Conservation (phyloP, 92 coral and sea anemone genomes). For the Chrysogorgia sp. region DNA sequence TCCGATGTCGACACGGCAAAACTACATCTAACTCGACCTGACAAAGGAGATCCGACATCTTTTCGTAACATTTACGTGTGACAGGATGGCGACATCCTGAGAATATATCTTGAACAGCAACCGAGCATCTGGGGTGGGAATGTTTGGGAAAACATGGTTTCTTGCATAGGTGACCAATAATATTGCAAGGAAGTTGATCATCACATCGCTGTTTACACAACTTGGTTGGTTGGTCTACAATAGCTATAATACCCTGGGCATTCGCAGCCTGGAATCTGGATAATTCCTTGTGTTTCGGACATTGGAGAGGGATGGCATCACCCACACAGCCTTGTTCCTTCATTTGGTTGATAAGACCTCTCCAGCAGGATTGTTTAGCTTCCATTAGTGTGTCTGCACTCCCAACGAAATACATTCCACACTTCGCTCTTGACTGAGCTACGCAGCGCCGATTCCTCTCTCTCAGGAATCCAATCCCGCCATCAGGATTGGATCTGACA, state of each 20-base stretch:
- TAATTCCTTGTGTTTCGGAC: constrained; percentile 20
- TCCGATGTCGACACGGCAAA: constrained; percentile 2
- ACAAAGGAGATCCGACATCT: constrained; percentile 9
- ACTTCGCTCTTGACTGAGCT: constrained; percentile 11
- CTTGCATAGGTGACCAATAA: too few relatives aligned
- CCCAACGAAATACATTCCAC: constrained; percentile 15
- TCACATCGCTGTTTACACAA: too few relatives aligned
- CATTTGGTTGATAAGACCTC: constrained; percentile 11
- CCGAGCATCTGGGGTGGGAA: too few relatives aligned
- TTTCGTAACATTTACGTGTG: constrained; percentile 7
- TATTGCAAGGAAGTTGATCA: too few relatives aligned
- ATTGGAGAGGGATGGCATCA: constrained; percentile 13
- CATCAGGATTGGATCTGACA: constrained; percentile 2
- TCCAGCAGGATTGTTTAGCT: constrained; percentile 4
- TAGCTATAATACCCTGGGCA: background rate
- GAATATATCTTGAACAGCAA: too few relatives aligned
- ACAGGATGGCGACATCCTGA: too few relatives aligned
- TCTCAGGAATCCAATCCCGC: background rate
- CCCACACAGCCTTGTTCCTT: constrained; percentile 34
- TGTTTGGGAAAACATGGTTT: too few relatives aligned
- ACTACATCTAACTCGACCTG: constrained; percentile 1
- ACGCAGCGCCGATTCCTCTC: constrained; percentile 3
- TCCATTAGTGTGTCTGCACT: constrained; percentile 7
- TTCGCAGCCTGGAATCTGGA: constrained; percentile 1
- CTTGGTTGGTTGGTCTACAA: constrained; percentile 9